Percentiles rank a stretch among this genome's conserved stretches.
Conservation (phyloP, 1,140 invertebrate species). For the Heliconius himera region DNA sequence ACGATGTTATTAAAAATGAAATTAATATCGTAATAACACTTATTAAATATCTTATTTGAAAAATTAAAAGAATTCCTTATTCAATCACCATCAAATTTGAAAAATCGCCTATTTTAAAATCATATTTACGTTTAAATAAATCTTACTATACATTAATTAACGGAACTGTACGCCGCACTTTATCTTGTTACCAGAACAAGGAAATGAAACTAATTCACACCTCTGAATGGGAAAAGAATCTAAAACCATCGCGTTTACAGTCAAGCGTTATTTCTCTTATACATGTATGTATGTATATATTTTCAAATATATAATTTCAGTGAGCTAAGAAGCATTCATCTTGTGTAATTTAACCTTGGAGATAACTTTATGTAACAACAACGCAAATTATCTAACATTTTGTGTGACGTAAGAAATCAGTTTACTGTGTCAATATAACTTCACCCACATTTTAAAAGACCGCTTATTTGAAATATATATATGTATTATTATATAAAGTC, state of each 20-base stretch:
- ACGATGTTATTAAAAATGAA: not conserved
- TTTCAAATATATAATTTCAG: not conserved
- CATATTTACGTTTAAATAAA: too few species aligned
- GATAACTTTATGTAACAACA: constrained; percentile 16
- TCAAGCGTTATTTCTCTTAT: not conserved
- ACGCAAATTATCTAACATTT: constrained; percentile 21
- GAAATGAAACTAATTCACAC: not conserved
- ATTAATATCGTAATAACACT: too few species aligned
- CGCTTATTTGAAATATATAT: not conserved
- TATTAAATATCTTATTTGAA: too few species aligned
- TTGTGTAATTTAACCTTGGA: constrained; percentile 8
- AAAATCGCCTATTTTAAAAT: too few species aligned
- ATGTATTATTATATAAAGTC: too few species aligned
- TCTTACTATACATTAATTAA: too few species aligned
- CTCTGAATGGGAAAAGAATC: not conserved
- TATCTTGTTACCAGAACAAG: too few species aligned
- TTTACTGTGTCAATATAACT: constrained; percentile 17
- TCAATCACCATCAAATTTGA: too few species aligned
- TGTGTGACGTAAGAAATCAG: constrained; percentile 19
- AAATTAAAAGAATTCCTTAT: too few species aligned
- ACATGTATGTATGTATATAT: not conserved
- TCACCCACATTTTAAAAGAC: not conserved
- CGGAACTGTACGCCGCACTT: too few species aligned
- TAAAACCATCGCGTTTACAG: not conserved
- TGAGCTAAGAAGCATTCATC: not conserved